These are phyloP conservation scores for Trachemys scripta DNA, from an alignment of 2,113 vertebrate species.

Conservation along the genomic window DNA sequence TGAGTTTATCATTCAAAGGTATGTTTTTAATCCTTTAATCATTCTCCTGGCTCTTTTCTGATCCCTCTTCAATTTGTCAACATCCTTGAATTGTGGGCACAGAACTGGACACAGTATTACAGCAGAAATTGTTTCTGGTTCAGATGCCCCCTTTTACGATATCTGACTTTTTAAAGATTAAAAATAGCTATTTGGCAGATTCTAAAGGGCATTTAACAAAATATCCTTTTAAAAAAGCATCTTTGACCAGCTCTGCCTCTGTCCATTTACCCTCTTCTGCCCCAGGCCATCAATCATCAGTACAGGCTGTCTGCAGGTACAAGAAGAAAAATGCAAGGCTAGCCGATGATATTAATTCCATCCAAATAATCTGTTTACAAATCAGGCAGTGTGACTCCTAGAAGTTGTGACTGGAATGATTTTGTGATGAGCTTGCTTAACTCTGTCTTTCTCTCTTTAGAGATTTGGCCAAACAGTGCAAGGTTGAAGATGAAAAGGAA, in stretches of 20 bases:
- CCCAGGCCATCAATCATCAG: neutral
- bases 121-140: neutral
- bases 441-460: neutral
- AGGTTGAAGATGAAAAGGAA: neutral
- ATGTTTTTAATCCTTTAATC: too few species aligned
- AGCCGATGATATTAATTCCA: neutral
- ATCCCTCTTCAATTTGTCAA: too few species aligned
- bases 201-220: neutral
- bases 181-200: neutral
- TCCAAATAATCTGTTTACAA: neutral
- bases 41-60: too few species aligned
- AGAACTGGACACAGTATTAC: neutral
- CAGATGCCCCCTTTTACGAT: neutral
- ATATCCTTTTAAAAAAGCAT: neutral
- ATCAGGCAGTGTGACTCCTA: neutral
- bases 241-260: neutral
- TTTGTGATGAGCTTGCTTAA: neutral
- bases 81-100: too few species aligned
- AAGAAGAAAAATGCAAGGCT: neutral
- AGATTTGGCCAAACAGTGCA: neutral
- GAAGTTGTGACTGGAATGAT: neutral
- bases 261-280: neutral
- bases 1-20: too few species aligned
- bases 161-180: neutral
- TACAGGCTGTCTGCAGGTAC: neutral